Percentiles rank a stretch among this genome's conserved stretches.
These are phyloP conservation scores for Porites divaricata DNA, from an alignment of 92 coral and sea anemone genomes.

Conservation along the genomic window DNA sequence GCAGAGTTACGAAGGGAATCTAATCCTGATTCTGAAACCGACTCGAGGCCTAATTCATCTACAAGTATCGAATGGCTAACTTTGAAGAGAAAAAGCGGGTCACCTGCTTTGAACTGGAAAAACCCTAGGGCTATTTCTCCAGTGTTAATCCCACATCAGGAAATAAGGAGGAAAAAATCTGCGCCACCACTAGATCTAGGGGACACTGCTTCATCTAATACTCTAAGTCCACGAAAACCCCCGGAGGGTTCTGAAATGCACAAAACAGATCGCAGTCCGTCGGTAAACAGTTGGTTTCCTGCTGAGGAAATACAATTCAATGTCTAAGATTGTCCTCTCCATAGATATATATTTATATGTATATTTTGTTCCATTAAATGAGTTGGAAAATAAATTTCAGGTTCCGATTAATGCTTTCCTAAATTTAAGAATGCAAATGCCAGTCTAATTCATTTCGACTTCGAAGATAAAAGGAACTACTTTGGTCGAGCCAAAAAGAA, in stretches of 20 bases:
- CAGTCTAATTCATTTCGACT: no score
- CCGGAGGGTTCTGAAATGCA: conserved; percentile 27
- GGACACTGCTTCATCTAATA: not conserved
- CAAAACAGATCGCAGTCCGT: not conserved
- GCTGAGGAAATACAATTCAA: conserved; percentile 36
- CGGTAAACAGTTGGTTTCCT: conserved; percentile 40
- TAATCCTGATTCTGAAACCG: not conserved
- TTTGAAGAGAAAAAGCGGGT: not conserved
- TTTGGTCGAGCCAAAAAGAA: no score
- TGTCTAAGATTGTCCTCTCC: not conserved
- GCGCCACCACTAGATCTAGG: not conserved
- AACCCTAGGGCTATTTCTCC: conserved; percentile 26
- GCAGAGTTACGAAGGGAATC: not conserved
- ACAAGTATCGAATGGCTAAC: not conserved
- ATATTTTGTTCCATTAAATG: no score
- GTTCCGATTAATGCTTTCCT: no score
- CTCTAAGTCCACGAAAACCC: conserved; percentile 2
- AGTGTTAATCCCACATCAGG: not conserved
- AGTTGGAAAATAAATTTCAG: no score
- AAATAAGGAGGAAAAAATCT: not conserved
- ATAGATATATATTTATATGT: not conserved
- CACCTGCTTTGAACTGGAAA: not conserved
- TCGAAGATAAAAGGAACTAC: no score
- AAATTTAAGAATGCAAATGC: no score
- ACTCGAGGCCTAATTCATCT: conserved; percentile 8